phyloP scores from a whole-genome alignment of 2,888 invertebrate species.

The Sturmia bella region DNA sequence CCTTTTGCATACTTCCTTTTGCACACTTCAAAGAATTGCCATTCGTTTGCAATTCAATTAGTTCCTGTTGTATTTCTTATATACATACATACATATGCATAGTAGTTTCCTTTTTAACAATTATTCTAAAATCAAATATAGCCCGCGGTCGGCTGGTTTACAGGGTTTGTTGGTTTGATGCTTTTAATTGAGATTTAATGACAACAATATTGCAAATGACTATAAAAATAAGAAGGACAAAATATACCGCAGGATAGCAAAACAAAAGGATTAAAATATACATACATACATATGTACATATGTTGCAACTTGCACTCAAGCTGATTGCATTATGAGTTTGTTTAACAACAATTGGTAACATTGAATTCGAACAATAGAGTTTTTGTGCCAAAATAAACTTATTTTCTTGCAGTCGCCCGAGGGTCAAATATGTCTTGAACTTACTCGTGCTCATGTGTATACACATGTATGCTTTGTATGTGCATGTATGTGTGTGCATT shows the following conservation, averaged over 20 bases:
- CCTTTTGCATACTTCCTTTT: neutral
- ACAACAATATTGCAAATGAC: conserved; percentile 45
- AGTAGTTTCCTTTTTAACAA: neutral
- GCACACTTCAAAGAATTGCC: conserved; percentile 36
- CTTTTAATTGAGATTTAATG: conserved; percentile 49
- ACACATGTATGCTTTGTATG: too few species aligned
- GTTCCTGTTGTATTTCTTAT: conserved; percentile 49
- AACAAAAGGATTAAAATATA: conserved; percentile 26
- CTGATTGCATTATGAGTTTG: neutral
- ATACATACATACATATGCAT: neutral
- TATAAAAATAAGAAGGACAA: conserved; percentile 2
- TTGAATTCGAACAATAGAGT: conserved; percentile 32
- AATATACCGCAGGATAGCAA: neutral
- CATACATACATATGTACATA: neutral
- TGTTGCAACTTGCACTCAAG: neutral
- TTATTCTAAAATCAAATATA: conserved; percentile 17
- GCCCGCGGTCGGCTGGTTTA: conserved; percentile 16
- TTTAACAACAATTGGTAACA: conserved; percentile 38
- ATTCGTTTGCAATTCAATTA: conserved; percentile 55
- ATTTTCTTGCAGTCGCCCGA: conserved; percentile 19
- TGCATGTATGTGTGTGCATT: too few species aligned
- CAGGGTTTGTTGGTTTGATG: conserved; percentile 17
- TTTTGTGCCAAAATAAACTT: conserved; percentile 22
- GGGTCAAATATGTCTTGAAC: conserved; percentile 11
- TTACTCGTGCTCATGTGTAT: neutral